phyloP scores from a whole-genome alignment of 2,888 invertebrate species.

The Campoletis raptor region DNA sequence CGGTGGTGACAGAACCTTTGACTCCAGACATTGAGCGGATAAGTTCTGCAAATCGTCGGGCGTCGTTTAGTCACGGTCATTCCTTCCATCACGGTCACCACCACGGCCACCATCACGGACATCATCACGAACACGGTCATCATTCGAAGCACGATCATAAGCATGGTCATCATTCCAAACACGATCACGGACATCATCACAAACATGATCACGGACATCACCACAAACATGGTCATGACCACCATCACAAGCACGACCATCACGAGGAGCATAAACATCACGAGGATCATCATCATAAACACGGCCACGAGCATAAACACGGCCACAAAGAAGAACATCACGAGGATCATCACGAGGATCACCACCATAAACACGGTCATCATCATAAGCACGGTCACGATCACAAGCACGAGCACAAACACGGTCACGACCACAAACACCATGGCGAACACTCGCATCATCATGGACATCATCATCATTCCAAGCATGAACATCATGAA shows the following conservation, averaged over 20 bases:
- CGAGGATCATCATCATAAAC: constrained; percentile 68
- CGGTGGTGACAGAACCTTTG: constrained; percentile 12
- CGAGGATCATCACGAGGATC: constrained; percentile 73
- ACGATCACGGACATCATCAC: constrained; percentile 73
- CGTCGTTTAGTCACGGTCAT: constrained; percentile 67
- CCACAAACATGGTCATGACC: constrained; percentile 74
- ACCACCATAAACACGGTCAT: constrained; percentile 72
- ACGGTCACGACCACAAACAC: constrained; percentile 76
- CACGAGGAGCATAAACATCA: constrained; percentile 77
- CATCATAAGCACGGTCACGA: constrained; percentile 72
- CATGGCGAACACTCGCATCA: constrained; percentile 77
- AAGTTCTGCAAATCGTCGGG: constrained; percentile 59
- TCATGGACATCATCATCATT: constrained; percentile 78
- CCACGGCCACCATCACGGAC: constrained; percentile 74
- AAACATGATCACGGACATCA: constrained; percentile 73
- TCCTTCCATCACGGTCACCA: constrained; percentile 54
- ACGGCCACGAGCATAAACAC: constrained; percentile 70
- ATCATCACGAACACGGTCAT: constrained; percentile 72
- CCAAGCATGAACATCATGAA: constrained; percentile 77
- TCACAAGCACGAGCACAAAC: constrained; percentile 72
- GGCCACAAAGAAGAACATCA: constrained; percentile 68
- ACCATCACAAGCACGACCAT: constrained; percentile 73
- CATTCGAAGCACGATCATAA: constrained; percentile 69
- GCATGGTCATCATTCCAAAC: constrained; percentile 78
- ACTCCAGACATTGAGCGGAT: constrained; percentile 46